These are phyloP conservation scores for Apodemus speciosus DNA, from an alignment of 2,113 vertebrate species.

Conservation along the genomic window DNA sequence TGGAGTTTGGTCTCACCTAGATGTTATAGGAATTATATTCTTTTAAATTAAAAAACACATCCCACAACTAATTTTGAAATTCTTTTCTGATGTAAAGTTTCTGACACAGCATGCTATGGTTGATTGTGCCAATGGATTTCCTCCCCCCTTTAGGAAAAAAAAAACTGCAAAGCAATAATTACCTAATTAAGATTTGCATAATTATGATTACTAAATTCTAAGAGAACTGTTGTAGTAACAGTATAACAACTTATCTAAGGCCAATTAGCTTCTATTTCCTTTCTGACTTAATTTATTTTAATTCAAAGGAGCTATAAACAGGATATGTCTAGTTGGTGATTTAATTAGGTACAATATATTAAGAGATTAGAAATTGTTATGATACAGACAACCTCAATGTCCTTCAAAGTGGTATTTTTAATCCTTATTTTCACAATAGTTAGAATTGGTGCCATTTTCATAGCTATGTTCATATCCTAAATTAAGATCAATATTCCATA, in stretches of 20 bases:
- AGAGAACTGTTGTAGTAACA: conserved; percentile 81
- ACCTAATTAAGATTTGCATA: conserved; percentile 86
- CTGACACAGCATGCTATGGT: conserved; percentile 71
- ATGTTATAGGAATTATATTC: background rate
- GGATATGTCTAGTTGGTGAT: conserved; percentile 81
- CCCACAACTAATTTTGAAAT: conserved; percentile 50
- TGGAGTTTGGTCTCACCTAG: background rate
- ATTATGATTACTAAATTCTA: conserved; percentile 84
- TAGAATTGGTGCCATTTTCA: background rate
- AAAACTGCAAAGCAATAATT: conserved; percentile 80
- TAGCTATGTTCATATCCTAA: background rate
- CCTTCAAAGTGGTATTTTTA: conserved; percentile 52
- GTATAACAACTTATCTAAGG: conserved; percentile 78
- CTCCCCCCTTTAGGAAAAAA: conserved; percentile 71
- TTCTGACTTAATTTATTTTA: conserved; percentile 81
- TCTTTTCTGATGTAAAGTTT: conserved; percentile 72
- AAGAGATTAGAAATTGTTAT: conserved; percentile 75
- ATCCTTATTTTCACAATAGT: conserved; percentile 17
- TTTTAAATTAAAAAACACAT: conserved; percentile 5
- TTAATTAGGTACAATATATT: conserved; percentile 80
- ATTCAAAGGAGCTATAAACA: conserved; percentile 78
- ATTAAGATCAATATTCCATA: conserved; percentile 7
- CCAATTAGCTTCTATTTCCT: conserved; percentile 81
- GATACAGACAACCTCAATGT: conserved; percentile 73
- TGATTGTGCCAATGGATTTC: conserved; percentile 78